Conservation (phyloP, 2,113 vertebrate genomes). For the Albula goreensis region DNA sequence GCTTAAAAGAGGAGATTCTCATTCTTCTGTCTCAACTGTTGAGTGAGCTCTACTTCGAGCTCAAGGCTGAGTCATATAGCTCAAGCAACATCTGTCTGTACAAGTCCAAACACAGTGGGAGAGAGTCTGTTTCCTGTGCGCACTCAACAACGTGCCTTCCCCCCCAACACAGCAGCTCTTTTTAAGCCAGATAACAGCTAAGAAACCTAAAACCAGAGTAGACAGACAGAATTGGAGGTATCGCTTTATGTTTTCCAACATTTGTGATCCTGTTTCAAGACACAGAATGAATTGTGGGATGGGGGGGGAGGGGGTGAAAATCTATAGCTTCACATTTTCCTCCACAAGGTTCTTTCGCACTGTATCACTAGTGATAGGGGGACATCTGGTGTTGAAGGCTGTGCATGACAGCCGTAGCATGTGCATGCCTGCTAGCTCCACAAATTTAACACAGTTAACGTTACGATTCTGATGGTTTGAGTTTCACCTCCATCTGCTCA, state of each 20-base stretch:
- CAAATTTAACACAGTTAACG: too few relatives aligned
- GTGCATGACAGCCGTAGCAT: not conserved
- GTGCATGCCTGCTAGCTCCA: not conserved
- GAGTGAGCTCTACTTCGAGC: not conserved
- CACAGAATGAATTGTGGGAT: not conserved
- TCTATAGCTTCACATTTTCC: not conserved
- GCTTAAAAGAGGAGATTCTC: not conserved
- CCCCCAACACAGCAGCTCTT: too few relatives aligned
- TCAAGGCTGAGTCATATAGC: conserved; percentile 6
- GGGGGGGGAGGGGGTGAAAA: not conserved
- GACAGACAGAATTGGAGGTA: not conserved
- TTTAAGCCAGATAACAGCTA: not conserved
- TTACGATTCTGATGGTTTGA: too few relatives aligned
- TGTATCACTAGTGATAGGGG: conserved; percentile 2
- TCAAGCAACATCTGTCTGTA: conserved; percentile 34
- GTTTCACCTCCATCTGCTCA: too few relatives aligned
- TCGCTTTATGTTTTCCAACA: not conserved
- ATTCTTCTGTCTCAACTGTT: not conserved
- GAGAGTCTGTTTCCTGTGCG: not conserved
- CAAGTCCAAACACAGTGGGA: conserved; percentile 37
- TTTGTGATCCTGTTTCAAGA: not conserved
- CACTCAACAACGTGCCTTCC: not conserved
- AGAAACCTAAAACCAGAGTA: not conserved
- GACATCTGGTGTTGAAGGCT: conserved; percentile 42
- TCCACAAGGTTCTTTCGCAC: not conserved